A percentile compares a stretch with the other conserved stretches of the same genome.
These are phyloP conservation scores for Isotomurus palustris DNA, from an alignment of 2,888 invertebrate species.

Conservation along the genomic window DNA sequence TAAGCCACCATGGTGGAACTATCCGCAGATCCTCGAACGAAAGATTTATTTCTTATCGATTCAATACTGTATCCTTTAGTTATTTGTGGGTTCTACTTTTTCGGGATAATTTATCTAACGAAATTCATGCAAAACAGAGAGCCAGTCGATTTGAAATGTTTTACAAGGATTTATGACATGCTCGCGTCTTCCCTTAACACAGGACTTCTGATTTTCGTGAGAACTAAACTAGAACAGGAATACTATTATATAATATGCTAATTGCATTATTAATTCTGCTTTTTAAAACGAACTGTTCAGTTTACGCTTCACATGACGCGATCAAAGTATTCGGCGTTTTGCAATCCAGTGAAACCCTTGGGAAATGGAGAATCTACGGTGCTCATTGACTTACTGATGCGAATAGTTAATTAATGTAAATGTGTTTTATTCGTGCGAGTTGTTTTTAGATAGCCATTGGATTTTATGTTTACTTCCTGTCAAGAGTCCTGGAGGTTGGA, in stretches of 20 bases:
- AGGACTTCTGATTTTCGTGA: background rate
- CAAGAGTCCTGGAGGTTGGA: slow-evolving; percentile 4
- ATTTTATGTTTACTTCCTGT: slow-evolving; percentile 2
- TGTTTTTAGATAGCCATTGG: slow-evolving; percentile 2
- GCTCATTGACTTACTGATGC: no score
- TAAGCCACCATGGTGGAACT: background rate
- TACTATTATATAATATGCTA: no score
- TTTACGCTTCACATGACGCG: no score
- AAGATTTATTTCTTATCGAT: background rate
- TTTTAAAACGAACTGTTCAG: no score
- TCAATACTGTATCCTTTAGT: background rate
- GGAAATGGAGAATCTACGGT: no score
- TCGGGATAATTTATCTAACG: background rate
- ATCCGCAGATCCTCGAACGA: background rate
- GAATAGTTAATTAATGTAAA: no score
- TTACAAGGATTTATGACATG: background rate
- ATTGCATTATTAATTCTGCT: no score
- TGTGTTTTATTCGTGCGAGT: background rate
- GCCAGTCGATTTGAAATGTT: background rate
- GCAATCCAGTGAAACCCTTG: no score
- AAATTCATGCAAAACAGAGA: background rate
- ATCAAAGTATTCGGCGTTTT: no score
- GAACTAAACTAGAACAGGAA: no score
- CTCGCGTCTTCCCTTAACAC: background rate
- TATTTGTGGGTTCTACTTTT: background rate